Percentiles rank a stretch among this genome's conserved stretches.
Conservation (phyloP, 2,113 vertebrate species). For the Eleginops maclovinus region DNA sequence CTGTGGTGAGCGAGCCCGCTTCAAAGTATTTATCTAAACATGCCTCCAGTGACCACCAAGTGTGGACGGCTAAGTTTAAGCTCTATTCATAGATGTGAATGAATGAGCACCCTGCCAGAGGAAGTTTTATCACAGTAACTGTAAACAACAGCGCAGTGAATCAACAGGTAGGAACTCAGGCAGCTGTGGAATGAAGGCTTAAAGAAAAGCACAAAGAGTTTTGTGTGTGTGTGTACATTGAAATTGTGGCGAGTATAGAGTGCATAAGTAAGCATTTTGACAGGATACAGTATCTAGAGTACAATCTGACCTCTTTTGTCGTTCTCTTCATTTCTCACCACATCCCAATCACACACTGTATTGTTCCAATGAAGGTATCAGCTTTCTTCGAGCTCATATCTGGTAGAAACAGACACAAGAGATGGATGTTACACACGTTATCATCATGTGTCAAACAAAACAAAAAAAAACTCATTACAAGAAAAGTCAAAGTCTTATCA, state of each 20-base stretch:
- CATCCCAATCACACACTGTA: slow-evolving; percentile 49
- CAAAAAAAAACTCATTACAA: not conserved
- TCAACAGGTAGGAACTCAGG: slow-evolving; percentile 78
- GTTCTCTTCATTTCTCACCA: slow-evolving; percentile 57
- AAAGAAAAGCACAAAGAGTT: slow-evolving; percentile 1
- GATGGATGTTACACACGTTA: slow-evolving; percentile 10
- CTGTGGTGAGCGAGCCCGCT: slow-evolving; percentile 72
- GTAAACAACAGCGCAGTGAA: slow-evolving; percentile 78
- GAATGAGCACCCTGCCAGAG: slow-evolving; percentile 77
- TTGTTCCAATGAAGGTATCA: slow-evolving; percentile 42
- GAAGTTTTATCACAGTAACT: slow-evolving; percentile 69
- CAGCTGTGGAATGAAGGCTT: slow-evolving; percentile 38
- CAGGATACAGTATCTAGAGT: slow-evolving; percentile 73
- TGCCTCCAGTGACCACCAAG: slow-evolving; percentile 80
- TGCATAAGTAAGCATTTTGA: slow-evolving; percentile 61
- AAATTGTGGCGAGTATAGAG: slow-evolving; percentile 23
- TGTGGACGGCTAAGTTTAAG: slow-evolving; percentile 75
- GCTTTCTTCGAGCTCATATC: slow-evolving; percentile 43
- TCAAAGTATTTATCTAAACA: slow-evolving; percentile 83
- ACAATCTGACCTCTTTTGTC: slow-evolving; percentile 75
- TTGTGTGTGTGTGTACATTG: not conserved
- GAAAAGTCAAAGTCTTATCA: slow-evolving; percentile 22
- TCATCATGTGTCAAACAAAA: not conserved
- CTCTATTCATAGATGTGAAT: slow-evolving; percentile 85
- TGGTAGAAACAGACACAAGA: slow-evolving; percentile 27